A percentile compares a stretch with the other conserved stretches of the same genome.
Conservation (phyloP, 2,797 vertebrate genomes). For the Pogonophryne albipinna region DNA sequence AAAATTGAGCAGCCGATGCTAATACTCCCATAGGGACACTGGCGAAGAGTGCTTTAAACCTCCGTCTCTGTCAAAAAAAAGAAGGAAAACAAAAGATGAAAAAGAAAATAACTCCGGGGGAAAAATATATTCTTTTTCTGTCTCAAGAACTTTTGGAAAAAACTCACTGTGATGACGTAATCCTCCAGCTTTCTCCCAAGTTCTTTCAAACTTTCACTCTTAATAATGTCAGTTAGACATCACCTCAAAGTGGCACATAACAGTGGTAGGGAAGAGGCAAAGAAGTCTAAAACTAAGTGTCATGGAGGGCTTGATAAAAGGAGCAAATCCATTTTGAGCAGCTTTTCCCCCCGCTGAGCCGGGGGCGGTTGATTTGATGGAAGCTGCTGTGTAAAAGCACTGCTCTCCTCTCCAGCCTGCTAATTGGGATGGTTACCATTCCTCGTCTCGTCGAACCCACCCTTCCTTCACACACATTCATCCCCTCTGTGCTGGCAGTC, state of each 20-base stretch:
- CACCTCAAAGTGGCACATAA: constrained; percentile 72
- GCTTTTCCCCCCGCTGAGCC: constrained; percentile 71
- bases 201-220: constrained; percentile 70
- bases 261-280: constrained; percentile 70
- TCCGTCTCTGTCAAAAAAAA: constrained; percentile 24
- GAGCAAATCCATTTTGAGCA: constrained; percentile 74
- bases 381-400: constrained; percentile 67
- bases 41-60: constrained; percentile 53
- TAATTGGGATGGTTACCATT: constrained; percentile 79
- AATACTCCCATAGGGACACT: constrained; percentile 67
- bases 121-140: constrained; percentile 40
- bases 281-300: constrained; percentile 77
- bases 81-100: constrained; percentile 65
- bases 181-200: constrained; percentile 56
- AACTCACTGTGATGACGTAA: constrained; percentile 65
- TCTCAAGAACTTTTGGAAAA: constrained; percentile 67
- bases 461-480: constrained; percentile 53
- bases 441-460: constrained; percentile 58
- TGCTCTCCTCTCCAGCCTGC: constrained; percentile 72
- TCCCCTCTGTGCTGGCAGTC: constrained; percentile 50
- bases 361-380: constrained; percentile 75
- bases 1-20: constrained; percentile 65
- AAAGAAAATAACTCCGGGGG: constrained; percentile 48
- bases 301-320: constrained; percentile 80
- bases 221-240: constrained; percentile 70